Evolutionary conservation across 2,888 invertebrate species (phyloP), one percentile per base, ranked within the genome.

Genomic region (Rhopalosiphum nymphaeae): DNA sequence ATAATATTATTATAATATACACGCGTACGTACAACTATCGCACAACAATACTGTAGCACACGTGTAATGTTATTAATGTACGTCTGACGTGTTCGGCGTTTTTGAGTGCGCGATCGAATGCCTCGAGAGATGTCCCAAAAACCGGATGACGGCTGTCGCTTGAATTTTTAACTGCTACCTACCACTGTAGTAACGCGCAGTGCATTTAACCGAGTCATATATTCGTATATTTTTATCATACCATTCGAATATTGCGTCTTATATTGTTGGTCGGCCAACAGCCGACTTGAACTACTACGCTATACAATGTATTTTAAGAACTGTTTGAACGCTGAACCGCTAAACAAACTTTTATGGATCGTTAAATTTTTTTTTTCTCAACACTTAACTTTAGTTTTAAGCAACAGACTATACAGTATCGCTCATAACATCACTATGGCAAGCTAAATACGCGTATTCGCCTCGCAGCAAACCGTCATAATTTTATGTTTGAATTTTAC

Each of bases 311-410:
- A 92, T 88, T 92, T 92, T 87, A 87, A 88, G 92, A 92, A 87
- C 67, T 61, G 36, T 88, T 87, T 53, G 87, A 92, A 42, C 87
- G 87, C 42, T 87, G 49, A 26, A 49, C 36, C 87, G 87, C 87
- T 92, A 87, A 88, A 88, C 87, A 92, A 92, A 92, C 92, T 88
- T 92, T 92, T 53, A 92, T 92, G 87, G 87, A 87, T 92, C 92
- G 67, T 92, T 88, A 92, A 92, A 42, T 44, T 85, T 44, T 42
- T 26, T 91, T 90, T 49, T 36, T 53, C 16, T 78, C 42, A 29
- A 91, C 91, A 57, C 91, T 86, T 25, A 46, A 91, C 85, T 91
- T 42, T 16, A 10, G 57, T 56, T n/a, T 87, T 92, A 56, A 26
- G 56, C n/a, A 46, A 26, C 91, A 7, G 16, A 91, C 91, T 61